Percentiles rank a stretch among this genome's conserved stretches.
phyloP scores from a whole-genome alignment of 1,140 invertebrate species.

The Carposina sasakii region DNA sequence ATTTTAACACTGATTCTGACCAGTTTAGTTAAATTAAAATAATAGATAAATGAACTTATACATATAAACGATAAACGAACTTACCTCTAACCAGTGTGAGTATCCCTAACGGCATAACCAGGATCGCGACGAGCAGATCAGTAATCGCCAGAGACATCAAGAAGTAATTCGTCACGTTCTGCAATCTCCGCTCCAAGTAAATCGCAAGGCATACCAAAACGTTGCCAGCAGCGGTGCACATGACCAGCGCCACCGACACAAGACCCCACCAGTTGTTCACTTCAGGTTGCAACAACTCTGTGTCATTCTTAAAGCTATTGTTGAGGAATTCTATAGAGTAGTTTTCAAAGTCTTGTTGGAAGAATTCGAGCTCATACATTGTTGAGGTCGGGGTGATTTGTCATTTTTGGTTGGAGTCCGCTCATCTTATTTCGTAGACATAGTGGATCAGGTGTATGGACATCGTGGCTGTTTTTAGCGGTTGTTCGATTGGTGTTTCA shows the following conservation, averaged over 20 bases:
- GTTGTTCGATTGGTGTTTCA: conserved; percentile 24
- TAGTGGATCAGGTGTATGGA: conserved; percentile 45
- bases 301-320: conserved; percentile 13
- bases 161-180: conserved; percentile 98
- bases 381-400: conserved; percentile 34
- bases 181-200: conserved; percentile 87
- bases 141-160: conserved; percentile 96
- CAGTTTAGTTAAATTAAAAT: too few species aligned
- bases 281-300: too few species aligned
- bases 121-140: conserved; percentile 92
- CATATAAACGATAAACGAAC: too few species aligned
- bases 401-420: conserved; percentile 38
- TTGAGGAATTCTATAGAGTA: neutral
- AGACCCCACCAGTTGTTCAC: conserved; percentile 78
- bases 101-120: conserved; percentile 93
- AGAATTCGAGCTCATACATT: conserved; percentile 49
- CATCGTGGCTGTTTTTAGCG: conserved; percentile 24
- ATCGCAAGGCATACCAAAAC: conserved; percentile 95
- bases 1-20: too few species aligned
- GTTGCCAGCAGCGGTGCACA: conserved; percentile 93
- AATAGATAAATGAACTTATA: too few species aligned
- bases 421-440: conserved; percentile 67
- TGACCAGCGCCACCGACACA: conserved; percentile 83
- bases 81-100: conserved; percentile 84
- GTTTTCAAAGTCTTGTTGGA: conserved; percentile 11